Evolutionary conservation across 2,888 invertebrate genomes (phyloP).

Genomic region (Phytoseiulus persimilis): DNA sequence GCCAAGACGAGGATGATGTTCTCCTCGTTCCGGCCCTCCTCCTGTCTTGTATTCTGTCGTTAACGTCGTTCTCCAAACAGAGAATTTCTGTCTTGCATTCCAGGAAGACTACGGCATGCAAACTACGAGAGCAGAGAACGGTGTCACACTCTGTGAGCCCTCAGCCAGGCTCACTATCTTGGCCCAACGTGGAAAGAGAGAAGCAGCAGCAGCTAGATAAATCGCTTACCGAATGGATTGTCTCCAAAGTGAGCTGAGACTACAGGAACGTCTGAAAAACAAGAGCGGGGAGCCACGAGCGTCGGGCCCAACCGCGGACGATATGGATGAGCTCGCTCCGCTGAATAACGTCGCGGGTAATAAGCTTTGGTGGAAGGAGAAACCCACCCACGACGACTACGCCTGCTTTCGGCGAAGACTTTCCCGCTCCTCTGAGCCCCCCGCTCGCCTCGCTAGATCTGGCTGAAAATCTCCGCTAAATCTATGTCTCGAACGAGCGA

Average conservation of each 20-base stretch:
- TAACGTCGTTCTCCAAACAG: not conserved
- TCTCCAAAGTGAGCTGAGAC: not conserved
- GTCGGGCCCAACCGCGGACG: not conserved
- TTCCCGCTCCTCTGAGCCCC: not conserved
- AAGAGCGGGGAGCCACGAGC: not conserved
- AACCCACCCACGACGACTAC: not conserved
- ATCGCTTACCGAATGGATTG: not conserved
- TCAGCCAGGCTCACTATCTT: too few relatives aligned
- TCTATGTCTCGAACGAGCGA: not conserved
- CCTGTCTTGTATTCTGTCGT: not conserved
- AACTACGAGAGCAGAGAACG: not conserved
- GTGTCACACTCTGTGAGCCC: too few relatives aligned
- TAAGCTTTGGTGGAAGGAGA: not conserved
- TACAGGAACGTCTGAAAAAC: not conserved
- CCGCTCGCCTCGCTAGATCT: not conserved
- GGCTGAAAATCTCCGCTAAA: not conserved
- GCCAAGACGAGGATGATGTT: not conserved
- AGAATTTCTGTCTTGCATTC: not conserved
- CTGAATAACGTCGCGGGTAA: not conserved
- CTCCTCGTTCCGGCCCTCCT: not conserved
- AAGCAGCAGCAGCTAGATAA: not conserved
- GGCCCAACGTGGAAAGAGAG: not conserved
- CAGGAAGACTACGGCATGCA: not conserved
- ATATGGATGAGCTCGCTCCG: not conserved
- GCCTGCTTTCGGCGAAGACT: not conserved